Evolutionary conservation across 1,140 invertebrate genomes (phyloP), one percentile per base, ranked within the genome.

Genomic region (Lerema accius): DNA sequence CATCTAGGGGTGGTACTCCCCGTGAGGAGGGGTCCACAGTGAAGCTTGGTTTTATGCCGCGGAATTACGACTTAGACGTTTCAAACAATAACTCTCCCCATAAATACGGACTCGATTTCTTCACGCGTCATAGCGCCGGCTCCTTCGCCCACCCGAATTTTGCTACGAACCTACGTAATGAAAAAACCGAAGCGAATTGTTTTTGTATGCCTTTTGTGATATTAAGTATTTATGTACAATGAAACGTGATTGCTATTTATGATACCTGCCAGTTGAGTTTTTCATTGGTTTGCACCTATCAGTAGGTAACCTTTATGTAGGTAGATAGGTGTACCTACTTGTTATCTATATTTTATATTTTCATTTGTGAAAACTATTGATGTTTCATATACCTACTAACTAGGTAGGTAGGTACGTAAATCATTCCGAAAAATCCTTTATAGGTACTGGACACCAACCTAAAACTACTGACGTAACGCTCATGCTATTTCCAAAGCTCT

Each of bases 51-150:
- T 90, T 90, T 90, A 90, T 89, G 85, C 81, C 77, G 71, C 78
- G 80, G 84, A 89, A 89, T 90, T 88, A 90, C 88, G 88, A 90
- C 88, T 86, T 89, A 89, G 88, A 90, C 88, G 85, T 90, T 90
- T 90, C 88, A 90, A 90, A 90, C 86, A 90, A 90, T 90, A 90
- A 89, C 85, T 86, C 72, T 75, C 62, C 66, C 80, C 85, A 87
- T 90, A 90, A 90, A 90, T 90, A 86, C 80, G 79, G 76, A 71
- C 83, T 70, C 86, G 84, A 90, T 90, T 90, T 82, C 82, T 90
- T 90, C 86, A 88, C 86, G 88, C 88, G 82, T 88, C 88, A 88
- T 85, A 86, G 85, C 83, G 65, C 73, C 78, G 78, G 74, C 82
- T 85, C 78, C 73, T 82, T 77, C 66, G 69, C 63, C 69, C 69